Evolutionary conservation across 2,888 invertebrate genomes (phyloP), one percentile per base, ranked within the genome.

Genomic region (Tipula helvola): DNA sequence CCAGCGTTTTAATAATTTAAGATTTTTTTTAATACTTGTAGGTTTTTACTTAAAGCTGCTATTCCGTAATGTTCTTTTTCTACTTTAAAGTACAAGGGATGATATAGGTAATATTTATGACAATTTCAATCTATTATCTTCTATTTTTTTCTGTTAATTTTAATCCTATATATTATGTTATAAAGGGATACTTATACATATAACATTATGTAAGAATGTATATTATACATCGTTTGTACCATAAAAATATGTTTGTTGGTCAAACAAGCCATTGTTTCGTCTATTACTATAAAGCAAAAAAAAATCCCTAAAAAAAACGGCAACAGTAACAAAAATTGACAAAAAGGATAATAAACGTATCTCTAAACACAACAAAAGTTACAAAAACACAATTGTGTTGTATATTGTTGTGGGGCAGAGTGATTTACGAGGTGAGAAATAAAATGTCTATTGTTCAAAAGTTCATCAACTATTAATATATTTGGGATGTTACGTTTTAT

Each of bases 391-490:
- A 71, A 39, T 71, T 71, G 28, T 28, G 71, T 71, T 16, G 16
- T 52, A 10, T 71, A 71, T 71, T 71, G 18, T 71, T 71, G 71
- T 71, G 71, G 71, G 71, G 71, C 18, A 57, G 18, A 71, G 12
- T 71, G 71, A 71, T 71, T 71, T 71, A 71, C 71, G 71, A 71
- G 71, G 71, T 71, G 71, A 71, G 71, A 71, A 71, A 71, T 71
- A 71, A 71, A 71, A 71, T 28, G 28, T 8, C 71, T 71, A 8
- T 71, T 71, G 71, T 71, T 18, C 71, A 28, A 28, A 71, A 71
- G 71, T 71, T 71, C 71, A 71, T 71, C 71, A 71, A 71, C 71
- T 71, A 71, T 71, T 71, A 71, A 71, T 71, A 71, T 71, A 28
- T 28, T 71, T 71, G 71, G 71, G 71, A 71, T 71, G 71, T 71